phyloP scores from a whole-genome alignment of 1,140 invertebrate genomes.

The Harpegnathos saltator region DNA sequence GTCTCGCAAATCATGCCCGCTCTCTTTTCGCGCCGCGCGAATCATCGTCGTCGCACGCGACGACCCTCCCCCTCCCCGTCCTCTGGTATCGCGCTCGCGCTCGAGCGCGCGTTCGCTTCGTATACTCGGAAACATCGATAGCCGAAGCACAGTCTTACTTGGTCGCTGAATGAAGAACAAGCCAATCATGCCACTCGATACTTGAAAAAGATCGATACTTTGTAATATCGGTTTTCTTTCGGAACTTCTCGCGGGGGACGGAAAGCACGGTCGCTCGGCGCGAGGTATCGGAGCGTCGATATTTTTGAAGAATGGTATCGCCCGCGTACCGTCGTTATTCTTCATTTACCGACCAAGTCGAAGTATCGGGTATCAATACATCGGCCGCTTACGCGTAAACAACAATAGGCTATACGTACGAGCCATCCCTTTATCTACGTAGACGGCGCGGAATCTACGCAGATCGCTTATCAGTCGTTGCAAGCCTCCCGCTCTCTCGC shows the following conservation, averaged over 20 bases:
- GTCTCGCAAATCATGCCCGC: slow-evolving; percentile 73
- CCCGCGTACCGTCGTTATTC: slow-evolving; percentile 40
- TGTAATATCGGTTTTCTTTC: slow-evolving; percentile 55
- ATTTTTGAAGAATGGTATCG: slow-evolving; percentile 56
- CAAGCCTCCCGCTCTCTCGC: background rate
- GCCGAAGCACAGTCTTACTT: slow-evolving; percentile 44
- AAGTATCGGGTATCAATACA: slow-evolving; percentile 48
- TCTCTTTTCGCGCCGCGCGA: slow-evolving; percentile 40
- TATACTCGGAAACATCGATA: slow-evolving; percentile 42
- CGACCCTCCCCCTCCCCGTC: too few relatives aligned
- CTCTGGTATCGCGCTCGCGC: too few relatives aligned
- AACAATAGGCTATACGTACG: slow-evolving; percentile 35
- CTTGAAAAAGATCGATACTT: slow-evolving; percentile 53
- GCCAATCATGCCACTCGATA: slow-evolving; percentile 49
- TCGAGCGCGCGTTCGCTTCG: background rate
- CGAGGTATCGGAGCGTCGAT: slow-evolving; percentile 31
- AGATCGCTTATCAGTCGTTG: slow-evolving; percentile 30
- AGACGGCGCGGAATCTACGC: slow-evolving; percentile 31
- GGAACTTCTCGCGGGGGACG: slow-evolving; percentile 38
- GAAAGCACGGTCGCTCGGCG: slow-evolving; percentile 8
- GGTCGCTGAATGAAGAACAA: slow-evolving; percentile 39
- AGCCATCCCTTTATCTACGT: slow-evolving; percentile 30
- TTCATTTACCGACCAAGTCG: slow-evolving; percentile 53
- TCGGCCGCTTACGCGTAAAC: slow-evolving; percentile 49
- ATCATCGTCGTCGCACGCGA: background rate